Percentiles rank a stretch among this genome's conserved stretches.
These are phyloP conservation scores for Leptinotarsa undecemlineata DNA, from an alignment of 1,140 invertebrate species.

Conservation along the genomic window DNA sequence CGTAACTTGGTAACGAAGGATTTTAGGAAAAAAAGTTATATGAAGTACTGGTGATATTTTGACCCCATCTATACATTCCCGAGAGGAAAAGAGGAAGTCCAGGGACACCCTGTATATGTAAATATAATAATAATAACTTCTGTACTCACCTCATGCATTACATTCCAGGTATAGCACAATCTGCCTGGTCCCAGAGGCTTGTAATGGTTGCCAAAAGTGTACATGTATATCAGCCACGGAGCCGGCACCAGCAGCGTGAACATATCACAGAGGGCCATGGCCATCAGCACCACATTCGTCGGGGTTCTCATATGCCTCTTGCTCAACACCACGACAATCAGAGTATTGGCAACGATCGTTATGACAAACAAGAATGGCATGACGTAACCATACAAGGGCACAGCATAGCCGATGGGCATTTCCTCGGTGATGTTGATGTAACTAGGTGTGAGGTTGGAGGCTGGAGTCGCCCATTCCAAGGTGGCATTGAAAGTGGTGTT, in stretches of 20 bases:
- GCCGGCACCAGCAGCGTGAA: constrained; percentile 82
- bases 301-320: constrained; percentile 78
- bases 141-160: constrained; percentile 75
- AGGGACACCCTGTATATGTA: too few species aligned
- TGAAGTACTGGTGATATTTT: too few species aligned
- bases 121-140: too few species aligned
- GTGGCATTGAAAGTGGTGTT: background rate
- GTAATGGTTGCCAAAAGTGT: constrained; percentile 83
- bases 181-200: constrained; percentile 73
- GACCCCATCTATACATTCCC: too few species aligned
- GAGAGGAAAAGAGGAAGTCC: too few species aligned
- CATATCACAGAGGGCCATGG: constrained; percentile 93
- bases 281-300: constrained; percentile 84
- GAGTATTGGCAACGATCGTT: constrained; percentile 87
- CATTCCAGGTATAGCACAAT: constrained; percentile 77
- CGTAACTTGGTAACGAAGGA: too few species aligned
- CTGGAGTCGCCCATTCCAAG: background rate
- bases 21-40: too few species aligned
- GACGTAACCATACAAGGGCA: constrained; percentile 75
- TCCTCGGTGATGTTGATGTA: constrained; percentile 67
- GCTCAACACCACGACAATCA: constrained; percentile 81
- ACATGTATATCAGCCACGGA: constrained; percentile 88
- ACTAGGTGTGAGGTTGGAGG: background rate
- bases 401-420: constrained; percentile 69
- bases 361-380: constrained; percentile 84